Percentiles rank a stretch among this genome's conserved stretches.
These are phyloP conservation scores for Plebejus anna DNA, from an alignment of 2,888 invertebrate species.

Conservation along the genomic window DNA sequence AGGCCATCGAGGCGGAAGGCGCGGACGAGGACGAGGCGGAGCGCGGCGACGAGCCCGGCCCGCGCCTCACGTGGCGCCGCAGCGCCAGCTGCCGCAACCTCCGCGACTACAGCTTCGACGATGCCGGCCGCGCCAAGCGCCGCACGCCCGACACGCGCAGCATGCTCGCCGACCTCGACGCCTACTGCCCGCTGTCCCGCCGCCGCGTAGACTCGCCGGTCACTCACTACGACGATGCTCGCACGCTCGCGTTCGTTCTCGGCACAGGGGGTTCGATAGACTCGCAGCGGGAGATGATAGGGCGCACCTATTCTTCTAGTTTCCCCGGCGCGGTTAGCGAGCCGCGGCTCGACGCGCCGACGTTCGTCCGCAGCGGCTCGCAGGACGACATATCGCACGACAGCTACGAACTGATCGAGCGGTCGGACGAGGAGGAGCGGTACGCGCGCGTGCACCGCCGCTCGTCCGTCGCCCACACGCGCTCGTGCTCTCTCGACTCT, in stretches of 20 bases:
- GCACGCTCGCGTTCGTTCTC: constrained; percentile 83
- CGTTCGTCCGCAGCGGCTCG: constrained; percentile 83
- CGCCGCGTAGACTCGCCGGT: constrained; percentile 84
- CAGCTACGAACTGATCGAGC: constrained; percentile 91
- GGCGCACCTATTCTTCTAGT: constrained; percentile 91
- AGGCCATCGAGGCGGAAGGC: constrained; percentile 40
- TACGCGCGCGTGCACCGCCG: constrained; percentile 52
- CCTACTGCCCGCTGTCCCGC: constrained; percentile 59
- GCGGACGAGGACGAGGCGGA: constrained; percentile 37
- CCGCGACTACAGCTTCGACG: constrained; percentile 87
- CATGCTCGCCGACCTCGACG: constrained; percentile 58
- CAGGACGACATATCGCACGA: constrained; percentile 94
- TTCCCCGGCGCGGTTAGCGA: constrained; percentile 90
- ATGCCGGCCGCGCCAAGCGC: constrained; percentile 83
- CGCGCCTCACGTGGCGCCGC: constrained; percentile 84
- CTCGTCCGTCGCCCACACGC: constrained; percentile 48
- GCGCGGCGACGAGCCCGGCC: constrained; percentile 44
- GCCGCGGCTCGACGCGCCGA: constrained; percentile 82
- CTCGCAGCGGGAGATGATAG: constrained; percentile 82
- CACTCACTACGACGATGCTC: constrained; percentile 83
- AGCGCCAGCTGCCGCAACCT: constrained; percentile 91
- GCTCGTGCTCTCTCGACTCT: constrained; percentile 87
- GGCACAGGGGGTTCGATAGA: constrained; percentile 70
- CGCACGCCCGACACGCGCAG: constrained; percentile 62
- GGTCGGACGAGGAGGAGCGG: constrained; percentile 82